Evolutionary conservation across 1,140 invertebrate genomes (phyloP), one percentile per base, ranked within the genome.

Genomic region (Nymphalis io): DNA sequence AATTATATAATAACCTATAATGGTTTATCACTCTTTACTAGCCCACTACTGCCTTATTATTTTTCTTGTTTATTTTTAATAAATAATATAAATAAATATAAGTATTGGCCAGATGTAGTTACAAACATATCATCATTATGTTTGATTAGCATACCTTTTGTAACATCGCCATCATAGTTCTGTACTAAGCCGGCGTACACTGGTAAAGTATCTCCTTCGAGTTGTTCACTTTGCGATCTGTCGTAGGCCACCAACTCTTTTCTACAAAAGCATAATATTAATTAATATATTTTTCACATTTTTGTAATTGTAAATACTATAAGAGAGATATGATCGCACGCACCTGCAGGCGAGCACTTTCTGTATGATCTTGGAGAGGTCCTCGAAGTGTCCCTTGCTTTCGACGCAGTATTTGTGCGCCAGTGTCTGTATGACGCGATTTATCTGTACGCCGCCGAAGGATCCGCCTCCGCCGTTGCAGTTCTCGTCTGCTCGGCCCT

Each of bases 361-460:
- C 92, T 99, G 96, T 64, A 99, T 98, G 60, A 98, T 97, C 91
- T 99, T 98, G 84, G 97, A 98, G 0, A 99, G 93, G 82, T 99
- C 98, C 85, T 99, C 98, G 89, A 99, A 99, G 2, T 97, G 96
- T 13, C 95, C 96, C 83, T 98, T 98, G 85, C 98, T 99, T 76
- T 99, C 98, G 15, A 95, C 96, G 84, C 98, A 98, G 89, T 99
- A 99, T 81, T 97, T 97, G 83, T 98, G 97, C 1, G 98, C 98
- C 5, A 97, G 91, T 72, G 95, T 92, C 81, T 97, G 96, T 75
- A 97, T 97, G n/a, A 96, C 95, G 83, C 95, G 93, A 84, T 96
- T 97, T 3, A 97, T 96, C 81, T 96, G 95, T 6, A 94, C 94
- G 68, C 92, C 93, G 57, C 92, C 88, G 72, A 90, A 83, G 58